phyloP scores from a whole-genome alignment of 1,140 invertebrate genomes.

The Phenacoccus solenopsis region DNA sequence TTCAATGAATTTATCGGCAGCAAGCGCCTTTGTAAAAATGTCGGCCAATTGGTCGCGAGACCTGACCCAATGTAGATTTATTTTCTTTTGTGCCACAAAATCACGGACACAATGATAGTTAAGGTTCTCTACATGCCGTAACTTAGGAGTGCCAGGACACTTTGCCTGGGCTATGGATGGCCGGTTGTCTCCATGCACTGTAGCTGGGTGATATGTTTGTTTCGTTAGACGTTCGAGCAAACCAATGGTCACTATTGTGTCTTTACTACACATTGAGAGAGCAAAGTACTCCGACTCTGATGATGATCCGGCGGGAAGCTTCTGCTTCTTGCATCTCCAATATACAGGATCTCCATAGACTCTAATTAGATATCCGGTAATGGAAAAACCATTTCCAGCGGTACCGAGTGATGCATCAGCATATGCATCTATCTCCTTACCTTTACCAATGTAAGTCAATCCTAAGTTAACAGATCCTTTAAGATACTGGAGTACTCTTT shows the following conservation, averaged over 20 bases:
- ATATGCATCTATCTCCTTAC: too few relatives aligned
- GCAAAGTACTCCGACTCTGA: constrained; percentile 17
- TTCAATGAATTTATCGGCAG: constrained; percentile 1
- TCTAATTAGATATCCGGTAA: neutral
- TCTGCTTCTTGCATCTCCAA: constrained; percentile 18
- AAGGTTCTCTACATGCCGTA: constrained; percentile 10
- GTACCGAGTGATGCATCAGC: too few relatives aligned
- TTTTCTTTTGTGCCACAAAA: neutral
- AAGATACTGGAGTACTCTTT: too few relatives aligned
- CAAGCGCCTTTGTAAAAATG: constrained; percentile 19
- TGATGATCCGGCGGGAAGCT: constrained; percentile 6
- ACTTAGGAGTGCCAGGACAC: constrained; percentile 12
- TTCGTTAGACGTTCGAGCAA: neutral
- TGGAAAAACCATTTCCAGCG: too few relatives aligned
- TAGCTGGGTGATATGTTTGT: neutral
- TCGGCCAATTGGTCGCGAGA: constrained; percentile 18
- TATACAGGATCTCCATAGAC: constrained; percentile 1
- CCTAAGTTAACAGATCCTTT: too few relatives aligned
- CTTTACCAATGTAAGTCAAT: too few relatives aligned
- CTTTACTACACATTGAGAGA: constrained; percentile 8
- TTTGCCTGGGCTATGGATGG: neutral
- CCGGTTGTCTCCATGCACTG: constrained; percentile 20
- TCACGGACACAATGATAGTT: constrained; percentile 11
- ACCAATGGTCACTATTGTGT: neutral
- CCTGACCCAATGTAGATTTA: constrained; percentile 8